Percentiles rank a stretch among this genome's conserved stretches.
phyloP scores from a whole-genome alignment of 2,113 vertebrate genomes.

The Crotalus horridus region DNA sequence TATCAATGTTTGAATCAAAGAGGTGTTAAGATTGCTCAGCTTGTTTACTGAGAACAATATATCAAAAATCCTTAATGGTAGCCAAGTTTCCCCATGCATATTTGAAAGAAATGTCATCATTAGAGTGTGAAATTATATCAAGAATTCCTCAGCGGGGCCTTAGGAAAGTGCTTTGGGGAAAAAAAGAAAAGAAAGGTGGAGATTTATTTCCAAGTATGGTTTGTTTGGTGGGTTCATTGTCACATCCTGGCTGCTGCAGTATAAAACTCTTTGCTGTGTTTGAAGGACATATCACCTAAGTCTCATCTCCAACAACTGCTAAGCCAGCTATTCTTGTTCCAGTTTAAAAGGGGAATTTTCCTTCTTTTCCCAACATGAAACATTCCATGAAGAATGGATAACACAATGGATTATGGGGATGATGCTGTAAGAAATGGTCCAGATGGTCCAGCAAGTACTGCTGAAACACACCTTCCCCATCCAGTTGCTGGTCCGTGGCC shows the following conservation, averaged over 20 bases:
- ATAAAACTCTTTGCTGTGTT: background rate
- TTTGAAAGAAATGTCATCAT: background rate
- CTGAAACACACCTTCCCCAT: background rate
- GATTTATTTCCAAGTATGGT: background rate
- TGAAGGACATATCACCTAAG: background rate
- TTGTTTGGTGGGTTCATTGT: background rate
- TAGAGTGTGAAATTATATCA: background rate
- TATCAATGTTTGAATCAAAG: background rate
- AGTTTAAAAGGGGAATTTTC: background rate
- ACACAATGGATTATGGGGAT: background rate
- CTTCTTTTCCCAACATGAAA: background rate
- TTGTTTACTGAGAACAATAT: background rate
- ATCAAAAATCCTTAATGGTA: background rate
- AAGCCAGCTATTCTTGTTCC: background rate
- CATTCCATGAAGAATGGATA: background rate
- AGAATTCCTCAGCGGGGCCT: background rate
- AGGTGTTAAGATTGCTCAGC: background rate
- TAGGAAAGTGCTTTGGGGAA: background rate
- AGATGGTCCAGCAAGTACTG: background rate
- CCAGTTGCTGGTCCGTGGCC: background rate
- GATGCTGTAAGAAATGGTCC: background rate
- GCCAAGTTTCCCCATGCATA: background rate
- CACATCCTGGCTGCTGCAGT: background rate
- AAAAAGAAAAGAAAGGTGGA: background rate
- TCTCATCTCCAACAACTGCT: background rate